These are phyloP conservation scores for Drosophila stalkeri DNA, from an alignment of 2,888 invertebrate species.

Conservation along the genomic window DNA sequence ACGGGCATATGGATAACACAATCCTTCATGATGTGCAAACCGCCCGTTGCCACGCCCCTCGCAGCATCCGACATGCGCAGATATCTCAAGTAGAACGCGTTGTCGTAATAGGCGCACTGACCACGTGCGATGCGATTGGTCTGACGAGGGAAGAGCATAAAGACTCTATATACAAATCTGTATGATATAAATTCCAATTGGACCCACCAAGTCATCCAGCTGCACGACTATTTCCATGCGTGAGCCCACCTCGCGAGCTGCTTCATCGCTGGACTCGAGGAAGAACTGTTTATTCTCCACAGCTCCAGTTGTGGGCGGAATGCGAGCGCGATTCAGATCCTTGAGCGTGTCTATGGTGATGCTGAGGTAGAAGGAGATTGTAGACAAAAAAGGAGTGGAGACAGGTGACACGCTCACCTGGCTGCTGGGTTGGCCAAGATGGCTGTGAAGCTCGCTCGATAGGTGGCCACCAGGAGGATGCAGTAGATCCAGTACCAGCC, in stretches of 20 bases:
- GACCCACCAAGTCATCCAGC: constrained; percentile 87
- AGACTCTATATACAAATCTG: neutral
- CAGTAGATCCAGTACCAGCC: constrained; percentile 96
- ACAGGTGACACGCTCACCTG: constrained; percentile 85
- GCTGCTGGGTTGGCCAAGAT: constrained; percentile 92
- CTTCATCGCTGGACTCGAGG: constrained; percentile 88
- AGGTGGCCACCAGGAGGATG: constrained; percentile 91
- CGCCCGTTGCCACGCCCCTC: constrained; percentile 74
- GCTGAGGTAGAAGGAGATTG: constrained; percentile 84
- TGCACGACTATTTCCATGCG: constrained; percentile 88
- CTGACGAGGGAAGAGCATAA: constrained; percentile 51
- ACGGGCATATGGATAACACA: constrained; percentile 93
- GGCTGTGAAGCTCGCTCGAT: constrained; percentile 94
- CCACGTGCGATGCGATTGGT: constrained; percentile 89
- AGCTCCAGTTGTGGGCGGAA: constrained; percentile 91
- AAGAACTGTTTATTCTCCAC: constrained; percentile 90
- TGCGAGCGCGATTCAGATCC: constrained; percentile 88
- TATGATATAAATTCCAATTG: neutral
- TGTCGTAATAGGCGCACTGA: constrained; percentile 92
- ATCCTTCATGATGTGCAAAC: constrained; percentile 92
- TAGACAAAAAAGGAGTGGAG: no score
- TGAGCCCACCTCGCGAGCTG: constrained; percentile 88
- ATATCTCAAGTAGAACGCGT: constrained; percentile 89
- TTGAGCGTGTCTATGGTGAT: constrained; percentile 92
- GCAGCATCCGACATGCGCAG: constrained; percentile 86